Evolutionary conservation across 2,888 invertebrate genomes (phyloP).

Genomic region (Drosophila ezoana): DNA sequence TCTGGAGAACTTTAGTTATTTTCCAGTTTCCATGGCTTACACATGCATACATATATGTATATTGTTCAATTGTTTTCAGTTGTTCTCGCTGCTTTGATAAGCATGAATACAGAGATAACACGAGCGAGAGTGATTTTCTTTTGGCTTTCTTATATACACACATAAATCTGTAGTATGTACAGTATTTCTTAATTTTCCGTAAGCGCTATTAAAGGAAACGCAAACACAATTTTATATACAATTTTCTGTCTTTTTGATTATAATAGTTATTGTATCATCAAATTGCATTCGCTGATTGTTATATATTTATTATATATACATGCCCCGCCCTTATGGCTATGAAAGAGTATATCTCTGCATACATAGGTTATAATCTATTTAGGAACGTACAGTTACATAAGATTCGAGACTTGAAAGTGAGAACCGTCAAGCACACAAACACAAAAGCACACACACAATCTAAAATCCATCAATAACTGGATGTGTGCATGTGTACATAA

Average conservation of each 20-base stretch:
- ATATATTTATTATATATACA: constrained; percentile 1
- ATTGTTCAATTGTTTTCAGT: constrained; percentile 23
- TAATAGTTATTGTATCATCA: constrained; percentile 17
- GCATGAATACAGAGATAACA: constrained; percentile 38
- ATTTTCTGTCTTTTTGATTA: background rate
- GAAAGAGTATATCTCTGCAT: constrained; percentile 2
- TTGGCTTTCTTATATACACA: constrained; percentile 8
- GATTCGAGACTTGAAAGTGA: constrained; percentile 42
- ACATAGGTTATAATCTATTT: constrained; percentile 35
- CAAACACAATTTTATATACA: too few relatives aligned
- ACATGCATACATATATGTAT: background rate
- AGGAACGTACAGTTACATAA: constrained; percentile 52
- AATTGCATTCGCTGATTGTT: constrained; percentile 2
- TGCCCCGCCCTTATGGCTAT: constrained; percentile 29
- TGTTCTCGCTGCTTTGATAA: constrained; percentile 38
- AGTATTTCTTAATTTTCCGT: constrained; percentile 2
- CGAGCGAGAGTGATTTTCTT: constrained; percentile 30
- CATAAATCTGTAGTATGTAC: background rate
- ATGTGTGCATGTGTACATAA: constrained; percentile 25
- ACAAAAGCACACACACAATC: constrained; percentile 18
- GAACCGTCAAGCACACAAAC: constrained; percentile 20
- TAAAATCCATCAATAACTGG: constrained; percentile 21
- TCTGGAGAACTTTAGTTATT: constrained; percentile 17
- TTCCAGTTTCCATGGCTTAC: constrained; percentile 12
- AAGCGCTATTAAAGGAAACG: background rate